A percentile compares a stretch with the other conserved stretches of the same genome.
Conservation (phyloP, 64 coral and sea anemone genomes). For the Orbicella faveolata region DNA sequence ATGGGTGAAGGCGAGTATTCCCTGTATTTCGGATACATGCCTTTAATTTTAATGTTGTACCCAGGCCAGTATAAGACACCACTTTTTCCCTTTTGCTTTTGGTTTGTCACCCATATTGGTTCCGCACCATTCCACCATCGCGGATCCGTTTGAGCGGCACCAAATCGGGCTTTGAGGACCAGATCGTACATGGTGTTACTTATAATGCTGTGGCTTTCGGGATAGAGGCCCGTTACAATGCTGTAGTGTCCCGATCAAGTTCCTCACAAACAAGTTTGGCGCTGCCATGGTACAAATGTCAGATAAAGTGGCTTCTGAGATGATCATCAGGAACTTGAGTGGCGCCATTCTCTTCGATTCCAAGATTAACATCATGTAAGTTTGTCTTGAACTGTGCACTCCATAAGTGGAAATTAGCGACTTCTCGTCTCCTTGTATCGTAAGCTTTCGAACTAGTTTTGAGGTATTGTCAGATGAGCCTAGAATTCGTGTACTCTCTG, state of each 20-base stretch:
- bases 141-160: slow-evolving; percentile 60
- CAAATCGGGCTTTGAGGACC: slow-evolving; percentile 57
- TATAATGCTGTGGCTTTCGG: slow-evolving; percentile 83
- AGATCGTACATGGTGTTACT: slow-evolving; percentile 87
- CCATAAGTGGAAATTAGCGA: no score
- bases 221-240: no score
- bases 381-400: neutral
- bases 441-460: neutral
- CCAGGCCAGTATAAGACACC: no score
- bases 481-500: no score
- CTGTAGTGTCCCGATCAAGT: slow-evolving; percentile 88
- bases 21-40: slow-evolving; percentile 46
- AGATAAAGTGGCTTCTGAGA: slow-evolving; percentile 97
- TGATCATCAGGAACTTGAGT: slow-evolving; percentile 96
- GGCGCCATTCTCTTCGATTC: slow-evolving; percentile 88
- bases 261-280: slow-evolving; percentile 96
- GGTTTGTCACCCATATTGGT: no score
- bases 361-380: slow-evolving; percentile 97
- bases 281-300: slow-evolving; percentile 99
- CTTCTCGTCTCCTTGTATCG: no score
- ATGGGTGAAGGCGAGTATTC: slow-evolving; percentile 46
- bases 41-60: no score
- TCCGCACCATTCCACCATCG: slow-evolving; percentile 81
- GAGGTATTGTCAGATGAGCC: no score
- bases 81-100: no score